phyloP scores from a whole-genome alignment of 2,797 vertebrate genomes.

The Falco concolor region DNA sequence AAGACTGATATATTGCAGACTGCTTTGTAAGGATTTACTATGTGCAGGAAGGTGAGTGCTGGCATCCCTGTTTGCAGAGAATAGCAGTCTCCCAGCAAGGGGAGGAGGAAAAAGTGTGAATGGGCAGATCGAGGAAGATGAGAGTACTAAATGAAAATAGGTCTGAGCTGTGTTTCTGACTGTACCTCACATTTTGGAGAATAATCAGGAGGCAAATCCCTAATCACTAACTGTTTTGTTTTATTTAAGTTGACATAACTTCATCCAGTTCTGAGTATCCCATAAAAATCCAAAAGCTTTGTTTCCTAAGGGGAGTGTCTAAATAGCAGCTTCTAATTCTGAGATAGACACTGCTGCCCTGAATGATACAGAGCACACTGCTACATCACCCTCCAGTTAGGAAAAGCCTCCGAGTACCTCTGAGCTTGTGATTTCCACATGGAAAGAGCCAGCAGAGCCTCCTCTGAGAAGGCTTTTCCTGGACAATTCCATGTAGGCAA shows the following conservation, averaged over 20 bases:
- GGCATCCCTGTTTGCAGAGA: not conserved
- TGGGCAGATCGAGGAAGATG: not conserved
- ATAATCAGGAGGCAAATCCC: not conserved
- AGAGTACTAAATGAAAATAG: not conserved
- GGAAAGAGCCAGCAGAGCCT: not conserved
- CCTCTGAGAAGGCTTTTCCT: not conserved
- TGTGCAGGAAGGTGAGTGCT: not conserved
- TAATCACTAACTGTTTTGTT: not conserved
- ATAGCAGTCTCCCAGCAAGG: not conserved
- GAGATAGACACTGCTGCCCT: not conserved
- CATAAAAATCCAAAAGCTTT: not conserved
- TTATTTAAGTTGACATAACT: not conserved
- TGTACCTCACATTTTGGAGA: not conserved
- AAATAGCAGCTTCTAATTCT: not conserved
- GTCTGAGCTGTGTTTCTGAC: not conserved
- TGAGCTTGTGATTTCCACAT: not conserved
- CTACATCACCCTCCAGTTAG: not conserved
- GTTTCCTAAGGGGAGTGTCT: not conserved
- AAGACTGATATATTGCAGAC: not conserved
- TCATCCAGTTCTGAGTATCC: not conserved
- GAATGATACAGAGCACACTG: not conserved
- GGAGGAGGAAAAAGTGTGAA: not conserved
- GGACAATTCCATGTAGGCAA: not conserved
- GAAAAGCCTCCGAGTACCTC: not conserved
- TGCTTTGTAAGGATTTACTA: constrained; percentile 5